Base-by-base conservation (phyloP, 2,888 invertebrate genomes). In the Leptopilina myrica region DNA sequence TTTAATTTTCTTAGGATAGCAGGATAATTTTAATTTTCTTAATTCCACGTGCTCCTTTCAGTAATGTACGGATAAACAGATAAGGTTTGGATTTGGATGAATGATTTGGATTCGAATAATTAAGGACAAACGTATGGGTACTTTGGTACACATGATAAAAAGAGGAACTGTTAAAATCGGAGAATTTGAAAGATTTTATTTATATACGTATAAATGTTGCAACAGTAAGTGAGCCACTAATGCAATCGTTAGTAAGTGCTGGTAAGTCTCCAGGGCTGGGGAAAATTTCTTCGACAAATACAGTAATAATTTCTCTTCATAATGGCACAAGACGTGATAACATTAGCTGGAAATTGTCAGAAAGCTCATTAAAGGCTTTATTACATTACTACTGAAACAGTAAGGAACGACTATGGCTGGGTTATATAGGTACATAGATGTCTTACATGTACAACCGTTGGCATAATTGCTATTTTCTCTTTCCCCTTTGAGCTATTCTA, bases 331-430 rank as follows among this genome's bases (percentile, higher is more conserved):
- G 77, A 73, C 76, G 79, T 77, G 76, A 82, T 79, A 80, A 81
- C 79, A 80, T 82, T 83, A 82, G 65, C 64, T 77, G 80, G 40
- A 78, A 78, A 76, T 64, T 79, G 82, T 81, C 80, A 80, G 85
- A 82, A 85, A 86, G 85, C 86, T 86, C 86, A 84, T 86, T 86
- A 87, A 84, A 85, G 84, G 84, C 82, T 86, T 84, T 81, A 85
- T 85, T 84, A 85, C 78, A 40, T 40, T 64, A 64, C 26, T 26
- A 26, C 26, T 64, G 66, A 14, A 43, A 15, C n/a, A 46, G 43
- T 43, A 66, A 14, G 15, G 15, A n/a, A n/a, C 43, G 14, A 43
- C 46, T 15, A 66, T 15, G 43, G 43, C 66, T 4, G 15, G 66
- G 9, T 11, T 15, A 49, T 66, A 66, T 43, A 33, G 33, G 33